A percentile compares a stretch with the other conserved stretches of the same genome.
phyloP scores from a whole-genome alignment of 2,888 invertebrate genomes.

The Thecocarcelia acutangulata region DNA sequence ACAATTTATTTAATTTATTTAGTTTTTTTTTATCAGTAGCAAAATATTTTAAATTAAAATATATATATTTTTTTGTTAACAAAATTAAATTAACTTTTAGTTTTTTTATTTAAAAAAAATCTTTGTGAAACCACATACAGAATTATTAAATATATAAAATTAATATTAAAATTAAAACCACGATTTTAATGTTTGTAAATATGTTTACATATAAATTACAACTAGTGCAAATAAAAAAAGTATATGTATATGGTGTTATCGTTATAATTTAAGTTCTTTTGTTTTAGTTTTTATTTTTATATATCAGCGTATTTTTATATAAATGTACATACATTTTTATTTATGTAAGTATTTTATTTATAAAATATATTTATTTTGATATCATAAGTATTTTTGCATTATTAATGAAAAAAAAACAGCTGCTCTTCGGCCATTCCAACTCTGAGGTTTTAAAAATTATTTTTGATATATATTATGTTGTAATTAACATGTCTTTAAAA shows the following conservation, averaged over 20 bases:
- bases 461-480: no score
- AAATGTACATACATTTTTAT: no score
- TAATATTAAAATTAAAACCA: background rate
- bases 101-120: background rate
- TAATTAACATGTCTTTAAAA: no score
- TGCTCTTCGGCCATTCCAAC: no score
- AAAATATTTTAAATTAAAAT: background rate
- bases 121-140: constrained; percentile 57
- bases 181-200: no score
- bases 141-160: constrained; percentile 1
- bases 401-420: no score
- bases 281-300: no score
- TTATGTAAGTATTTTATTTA: no score
- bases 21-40: constrained; percentile 6
- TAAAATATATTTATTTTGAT: no score
- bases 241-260: background rate
- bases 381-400: no score
- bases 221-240: constrained; percentile 18
- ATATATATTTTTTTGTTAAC: constrained; percentile 12
- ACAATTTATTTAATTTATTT: constrained; percentile 40
- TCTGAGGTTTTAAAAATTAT: no score
- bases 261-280: constrained; percentile 7
- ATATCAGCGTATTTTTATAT: no score
- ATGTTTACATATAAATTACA: constrained; percentile 21
- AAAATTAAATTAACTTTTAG: background rate